Percentiles rank a stretch among this genome's conserved stretches.
phyloP scores from a whole-genome alignment of 92 coral and sea anemone species.

The Montipora capitata region DNA sequence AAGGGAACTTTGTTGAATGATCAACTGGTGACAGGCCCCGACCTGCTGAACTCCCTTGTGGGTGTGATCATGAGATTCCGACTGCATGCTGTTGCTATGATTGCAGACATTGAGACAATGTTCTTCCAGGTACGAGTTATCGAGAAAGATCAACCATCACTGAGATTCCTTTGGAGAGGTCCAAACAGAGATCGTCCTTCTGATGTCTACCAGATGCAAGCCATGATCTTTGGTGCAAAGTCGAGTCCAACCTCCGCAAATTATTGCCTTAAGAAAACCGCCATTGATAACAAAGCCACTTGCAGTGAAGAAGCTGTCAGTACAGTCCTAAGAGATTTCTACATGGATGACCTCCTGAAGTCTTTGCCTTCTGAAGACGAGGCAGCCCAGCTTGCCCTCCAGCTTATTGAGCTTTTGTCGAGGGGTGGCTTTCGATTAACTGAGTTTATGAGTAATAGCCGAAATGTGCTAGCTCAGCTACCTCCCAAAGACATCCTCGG shows the following conservation, averaged over 20 bases:
- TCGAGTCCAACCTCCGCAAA: constrained; percentile 57
- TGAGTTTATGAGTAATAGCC: constrained; percentile 56
- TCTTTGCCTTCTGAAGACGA: constrained; percentile 41
- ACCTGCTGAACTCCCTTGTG: constrained; percentile 62
- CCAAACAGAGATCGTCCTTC: constrained; percentile 59
- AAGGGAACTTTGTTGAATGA: constrained; percentile 69
- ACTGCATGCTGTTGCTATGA: constrained; percentile 56
- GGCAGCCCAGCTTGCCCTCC: constrained; percentile 35
- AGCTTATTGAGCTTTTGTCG: constrained; percentile 42
- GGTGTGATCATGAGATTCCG: constrained; percentile 70
- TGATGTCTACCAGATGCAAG: constrained; percentile 72
- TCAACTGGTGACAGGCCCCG: constrained; percentile 66
- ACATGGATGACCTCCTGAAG: constrained; percentile 79
- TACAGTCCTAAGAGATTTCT: constrained; percentile 59
- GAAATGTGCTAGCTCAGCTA: constrained; percentile 50
- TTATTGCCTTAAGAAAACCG: constrained; percentile 55
- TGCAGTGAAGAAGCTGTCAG: constrained; percentile 31
- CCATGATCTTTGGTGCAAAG: constrained; percentile 71
- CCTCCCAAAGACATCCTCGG: constrained; percentile 36
- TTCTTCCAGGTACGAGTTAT: constrained; percentile 74
- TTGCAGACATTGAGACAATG: constrained; percentile 69
- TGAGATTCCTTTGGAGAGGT: constrained; percentile 78
- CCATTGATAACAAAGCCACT: constrained; percentile 31
- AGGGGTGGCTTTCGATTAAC: constrained; percentile 62
- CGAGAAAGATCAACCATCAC: constrained; percentile 71